A percentile compares a stretch with the other conserved stretches of the same genome.
Conservation (phyloP, 2,888 invertebrate species). For the Lithophane socia region DNA sequence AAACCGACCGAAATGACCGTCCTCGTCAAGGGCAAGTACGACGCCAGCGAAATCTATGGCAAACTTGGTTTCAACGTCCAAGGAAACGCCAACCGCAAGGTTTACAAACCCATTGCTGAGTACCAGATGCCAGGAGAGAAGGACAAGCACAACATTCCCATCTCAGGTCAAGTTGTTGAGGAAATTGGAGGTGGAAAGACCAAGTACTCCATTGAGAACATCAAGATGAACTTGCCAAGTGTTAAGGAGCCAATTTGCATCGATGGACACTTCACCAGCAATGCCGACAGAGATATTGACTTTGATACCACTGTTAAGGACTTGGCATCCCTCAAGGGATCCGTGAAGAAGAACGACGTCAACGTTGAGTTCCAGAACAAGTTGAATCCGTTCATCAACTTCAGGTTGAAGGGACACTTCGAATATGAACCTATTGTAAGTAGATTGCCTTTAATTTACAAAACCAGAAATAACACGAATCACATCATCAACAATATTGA, state of each 20-base stretch:
- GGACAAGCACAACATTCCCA: constrained; percentile 86
- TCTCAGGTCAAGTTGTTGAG: constrained; percentile 88
- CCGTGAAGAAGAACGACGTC: constrained; percentile 82
- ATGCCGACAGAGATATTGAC: constrained; percentile 73
- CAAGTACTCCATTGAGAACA: constrained; percentile 91
- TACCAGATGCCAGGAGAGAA: constrained; percentile 90
- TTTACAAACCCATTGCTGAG: constrained; percentile 93
- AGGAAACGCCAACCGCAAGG: constrained; percentile 87
- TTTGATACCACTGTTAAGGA: constrained; percentile 89
- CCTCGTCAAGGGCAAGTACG: constrained; percentile 90
- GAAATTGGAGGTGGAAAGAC: constrained; percentile 80
- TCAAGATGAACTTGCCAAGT: constrained; percentile 84
- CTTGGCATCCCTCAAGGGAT: constrained; percentile 85
- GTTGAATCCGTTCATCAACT: constrained; percentile 91
- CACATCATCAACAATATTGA: neutral
- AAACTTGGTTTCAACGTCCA: constrained; percentile 92
- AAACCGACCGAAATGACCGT: constrained; percentile 91
- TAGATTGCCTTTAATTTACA: constrained; percentile 33
- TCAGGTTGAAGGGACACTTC: constrained; percentile 91
- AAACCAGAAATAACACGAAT: neutral
- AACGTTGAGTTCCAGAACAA: constrained; percentile 90
- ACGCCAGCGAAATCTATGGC: constrained; percentile 90
- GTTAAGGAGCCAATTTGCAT: constrained; percentile 82
- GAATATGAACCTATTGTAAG: constrained; percentile 82
- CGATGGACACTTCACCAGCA: constrained; percentile 87